phyloP scores from a whole-genome alignment of 2,888 invertebrate species.

The Erannis defoliaria region DNA sequence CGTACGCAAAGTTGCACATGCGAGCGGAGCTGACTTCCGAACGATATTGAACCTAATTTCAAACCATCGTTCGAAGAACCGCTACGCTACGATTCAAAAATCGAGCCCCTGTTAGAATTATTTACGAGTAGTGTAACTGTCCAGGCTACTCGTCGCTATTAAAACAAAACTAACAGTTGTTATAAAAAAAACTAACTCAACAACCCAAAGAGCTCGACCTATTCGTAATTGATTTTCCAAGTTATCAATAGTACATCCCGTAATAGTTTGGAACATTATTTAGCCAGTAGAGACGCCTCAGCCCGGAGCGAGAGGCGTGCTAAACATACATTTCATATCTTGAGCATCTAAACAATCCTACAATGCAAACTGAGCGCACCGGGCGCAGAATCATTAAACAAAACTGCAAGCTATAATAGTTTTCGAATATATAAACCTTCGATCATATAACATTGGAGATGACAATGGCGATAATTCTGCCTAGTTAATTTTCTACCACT shows the following conservation, averaged over 20 bases:
- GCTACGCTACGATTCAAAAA: too few relatives aligned
- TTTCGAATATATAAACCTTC: background rate
- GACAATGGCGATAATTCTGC: too few relatives aligned
- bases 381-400: slow-evolving; percentile 64
- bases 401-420: slow-evolving; percentile 46
- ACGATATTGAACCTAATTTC: too few relatives aligned
- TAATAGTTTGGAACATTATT: slow-evolving; percentile 30
- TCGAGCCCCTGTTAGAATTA: too few relatives aligned
- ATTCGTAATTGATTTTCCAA: slow-evolving; percentile 8
- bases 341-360: slow-evolving; percentile 68
- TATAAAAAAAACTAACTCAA: too few relatives aligned
- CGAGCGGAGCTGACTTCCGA: too few relatives aligned
- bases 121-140: too few relatives aligned
- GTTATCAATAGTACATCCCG: slow-evolving; percentile 8
- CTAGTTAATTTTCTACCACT: too few relatives aligned
- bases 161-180: too few relatives aligned
- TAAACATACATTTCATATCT: slow-evolving; percentile 60
- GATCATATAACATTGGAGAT: background rate
- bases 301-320: slow-evolving; percentile 43
- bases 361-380: slow-evolving; percentile 66
- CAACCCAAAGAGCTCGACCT: background rate
- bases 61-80: too few relatives aligned
- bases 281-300: slow-evolving; percentile 21
- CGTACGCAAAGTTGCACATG: too few relatives aligned
- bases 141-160: too few relatives aligned